Evolutionary conservation across 92 coral and sea anemone species (phyloP), one percentile per base, ranked within the genome.

Genomic region (Porites cylindrica): DNA sequence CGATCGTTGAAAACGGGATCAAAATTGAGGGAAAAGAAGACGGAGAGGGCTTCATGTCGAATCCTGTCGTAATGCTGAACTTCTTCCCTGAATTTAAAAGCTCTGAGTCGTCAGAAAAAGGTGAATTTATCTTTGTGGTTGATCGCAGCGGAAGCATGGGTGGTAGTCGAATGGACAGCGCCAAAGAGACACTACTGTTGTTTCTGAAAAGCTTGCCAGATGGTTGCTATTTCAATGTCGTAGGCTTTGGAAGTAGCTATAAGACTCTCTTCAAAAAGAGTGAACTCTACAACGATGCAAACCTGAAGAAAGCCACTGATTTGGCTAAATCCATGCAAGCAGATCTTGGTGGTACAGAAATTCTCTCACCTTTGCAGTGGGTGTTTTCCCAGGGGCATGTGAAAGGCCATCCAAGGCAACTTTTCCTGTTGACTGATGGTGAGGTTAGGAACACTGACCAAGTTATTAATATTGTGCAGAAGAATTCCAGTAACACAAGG

Each of bases 101-200:
- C 56, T 83, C 88, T 51, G 94, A 88, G 51, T 65, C 60, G 16
- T 88, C 92, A 53, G 93, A 88, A 10, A 74, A 86, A 32, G 96
- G 98, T 43, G 98, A 96, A 66, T 96, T 96, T 76, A 91, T 96
- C 59, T 96, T 96, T 67, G 93, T 96, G 23, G 93, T 96, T 70
- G 98, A 96, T 83, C 96, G 96, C 26, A 96, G 98, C 84, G 98
- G 96, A 38, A 96, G 98, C 72, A 96, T 96, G 97, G 8, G 66
- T 17, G 97, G 94, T 0, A 68, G 82, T 47, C 75, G 88, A 20
- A 94, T 85, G 64, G 71, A 84, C 64, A 88, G 93, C 61, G 98
- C 98, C 8, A 88, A 84, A 8, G 88, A 92, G 70, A 94, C 98
- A 23, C 91, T 96, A 63, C 93, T 91, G 21, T 88, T 96, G 43